Base-by-base conservation (phyloP, 2,797 vertebrate genomes). In the Poecilia gillii region DNA sequence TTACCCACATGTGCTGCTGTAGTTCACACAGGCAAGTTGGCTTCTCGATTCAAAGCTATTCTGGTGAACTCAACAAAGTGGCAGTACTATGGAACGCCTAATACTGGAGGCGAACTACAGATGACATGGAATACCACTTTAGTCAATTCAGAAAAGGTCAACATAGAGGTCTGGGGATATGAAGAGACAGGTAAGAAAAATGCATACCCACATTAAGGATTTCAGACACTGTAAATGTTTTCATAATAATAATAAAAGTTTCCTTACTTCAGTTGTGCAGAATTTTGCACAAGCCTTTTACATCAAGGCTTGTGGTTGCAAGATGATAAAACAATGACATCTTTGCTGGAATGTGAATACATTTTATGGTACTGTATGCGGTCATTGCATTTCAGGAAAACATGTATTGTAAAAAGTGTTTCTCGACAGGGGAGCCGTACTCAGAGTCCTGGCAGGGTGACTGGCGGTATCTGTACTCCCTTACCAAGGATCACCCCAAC, bases 121-220 rank as follows among this genome's bases (percentile, higher is more conserved):
- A 85, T 99, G 87, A 94, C 78, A 1, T 99, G 98, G 98, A 86
- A 92, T 4, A 12, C 82, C 0, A 85, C 93, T 0, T 59, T 92
- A 33, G 91, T 99, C 72, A 76, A 79, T 74, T 87, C 92, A 0
- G 45, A 85, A 1, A 62, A 1, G 0, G 84, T 99, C 79, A 96
- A 95, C 66, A 89, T 99, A 5, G 98, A 99, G 90, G 94, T 99
- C 59, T 99, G 98, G 98, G 98, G 97, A 45, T 99, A 99, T 76
- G 91, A 76, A 1, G 94, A 95, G 84, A 92, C 83, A 43, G 94
- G 94, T 94, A 49, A 85, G 89, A 23, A 20, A 6, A 18, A 28
- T 51, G 0, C 14, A 6, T 11, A 14, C 31, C 14, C 23, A 36
- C 33, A 53, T 64, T 8, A 64, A 59, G 31, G 8, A 62, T 11